These are phyloP conservation scores for Hesperia comma DNA, from an alignment of 2,888 invertebrate species.

Conservation along the genomic window DNA sequence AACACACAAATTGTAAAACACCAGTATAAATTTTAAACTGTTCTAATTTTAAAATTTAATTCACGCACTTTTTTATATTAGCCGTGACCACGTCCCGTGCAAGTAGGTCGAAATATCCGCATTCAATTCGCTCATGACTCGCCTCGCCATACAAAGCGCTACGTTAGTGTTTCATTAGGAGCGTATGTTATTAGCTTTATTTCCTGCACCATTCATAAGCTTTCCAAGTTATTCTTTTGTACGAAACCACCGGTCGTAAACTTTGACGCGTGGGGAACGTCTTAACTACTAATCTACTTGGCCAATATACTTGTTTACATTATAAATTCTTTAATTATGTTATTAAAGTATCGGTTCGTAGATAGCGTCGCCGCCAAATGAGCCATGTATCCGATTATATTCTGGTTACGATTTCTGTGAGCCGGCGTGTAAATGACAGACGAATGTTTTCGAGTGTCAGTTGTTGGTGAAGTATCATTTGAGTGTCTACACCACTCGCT, in stretches of 20 bases:
- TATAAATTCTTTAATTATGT: not conserved
- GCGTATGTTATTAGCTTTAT: conserved; percentile 1
- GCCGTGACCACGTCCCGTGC: conserved; percentile 3
- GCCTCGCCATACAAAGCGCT: not conserved
- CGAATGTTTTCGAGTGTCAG: too few relatives aligned
- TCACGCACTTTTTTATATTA: not conserved
- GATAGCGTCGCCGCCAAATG: not conserved
- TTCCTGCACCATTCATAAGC: not conserved
- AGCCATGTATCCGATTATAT: too few relatives aligned
- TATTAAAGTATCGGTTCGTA: not conserved
- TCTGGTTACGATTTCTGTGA: too few relatives aligned
- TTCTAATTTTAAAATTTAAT: too few relatives aligned
- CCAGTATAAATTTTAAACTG: too few relatives aligned
- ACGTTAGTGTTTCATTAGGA: not conserved
- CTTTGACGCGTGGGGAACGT: not conserved
- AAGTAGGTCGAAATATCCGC: conserved; percentile 13
- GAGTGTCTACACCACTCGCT: too few relatives aligned
- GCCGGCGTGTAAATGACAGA: too few relatives aligned
- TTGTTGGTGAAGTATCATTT: too few relatives aligned
- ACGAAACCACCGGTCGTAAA: not conserved
- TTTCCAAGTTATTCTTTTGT: conserved; percentile 1
- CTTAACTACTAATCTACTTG: not conserved
- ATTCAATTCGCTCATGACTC: not conserved
- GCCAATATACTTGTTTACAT: not conserved
- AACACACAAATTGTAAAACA: too few relatives aligned